These are phyloP conservation scores for Tipula unca DNA, from an alignment of 2,888 invertebrate genomes.

Conservation along the genomic window DNA sequence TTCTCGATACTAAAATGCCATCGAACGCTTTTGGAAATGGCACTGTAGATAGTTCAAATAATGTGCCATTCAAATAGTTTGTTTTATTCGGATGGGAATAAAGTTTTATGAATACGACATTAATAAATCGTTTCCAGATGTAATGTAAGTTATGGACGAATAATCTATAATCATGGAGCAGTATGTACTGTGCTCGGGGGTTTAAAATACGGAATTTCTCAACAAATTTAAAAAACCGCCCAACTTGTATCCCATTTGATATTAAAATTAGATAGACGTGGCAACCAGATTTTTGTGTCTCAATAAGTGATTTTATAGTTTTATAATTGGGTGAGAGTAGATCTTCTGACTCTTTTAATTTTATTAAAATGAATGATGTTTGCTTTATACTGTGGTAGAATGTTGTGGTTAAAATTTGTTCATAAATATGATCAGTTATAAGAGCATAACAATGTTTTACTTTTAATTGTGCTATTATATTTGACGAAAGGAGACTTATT, in stretches of 20 bases:
- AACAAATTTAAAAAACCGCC: constrained; percentile 57
- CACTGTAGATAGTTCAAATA: constrained; percentile 60
- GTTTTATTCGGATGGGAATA: background rate
- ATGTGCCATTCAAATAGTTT: background rate
- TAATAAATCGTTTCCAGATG: constrained; percentile 68
- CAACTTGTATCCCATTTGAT: constrained; percentile 60
- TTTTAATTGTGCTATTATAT: constrained; percentile 21
- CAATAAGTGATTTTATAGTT: constrained; percentile 48
- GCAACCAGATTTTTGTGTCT: constrained; percentile 56
- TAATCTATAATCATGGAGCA: constrained; percentile 60
- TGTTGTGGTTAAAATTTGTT: background rate
- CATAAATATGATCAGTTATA: constrained; percentile 33
- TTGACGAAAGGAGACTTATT: background rate
- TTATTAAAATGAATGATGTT: constrained; percentile 41
- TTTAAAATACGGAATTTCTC: constrained; percentile 63
- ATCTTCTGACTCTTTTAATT: constrained; percentile 56
- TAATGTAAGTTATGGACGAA: constrained; percentile 57
- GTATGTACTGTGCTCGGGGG: constrained; percentile 59
- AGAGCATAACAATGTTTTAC: constrained; percentile 35
- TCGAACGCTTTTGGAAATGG: constrained; percentile 58
- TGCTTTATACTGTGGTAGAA: background rate
- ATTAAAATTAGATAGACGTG: constrained; percentile 61
- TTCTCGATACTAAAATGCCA: constrained; percentile 49
- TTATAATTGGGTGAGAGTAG: constrained; percentile 51
- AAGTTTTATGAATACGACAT: constrained; percentile 51